These are phyloP conservation scores for Nesidiocoris tenuis DNA, from an alignment of 2,888 invertebrate species.

Conservation along the genomic window DNA sequence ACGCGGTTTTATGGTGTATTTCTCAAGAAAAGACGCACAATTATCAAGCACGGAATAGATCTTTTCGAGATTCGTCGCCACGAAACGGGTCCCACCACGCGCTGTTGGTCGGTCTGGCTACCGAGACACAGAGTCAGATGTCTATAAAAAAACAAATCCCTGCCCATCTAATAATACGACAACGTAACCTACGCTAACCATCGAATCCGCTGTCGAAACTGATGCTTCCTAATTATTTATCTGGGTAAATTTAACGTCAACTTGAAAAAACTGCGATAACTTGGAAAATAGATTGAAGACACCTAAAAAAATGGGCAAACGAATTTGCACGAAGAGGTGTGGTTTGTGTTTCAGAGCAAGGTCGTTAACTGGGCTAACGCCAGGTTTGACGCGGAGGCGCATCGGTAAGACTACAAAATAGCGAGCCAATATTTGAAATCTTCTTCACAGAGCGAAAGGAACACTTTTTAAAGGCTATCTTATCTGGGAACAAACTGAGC, in stretches of 20 bases:
- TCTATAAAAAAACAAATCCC: slow-evolving; percentile 35
- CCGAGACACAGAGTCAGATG: slow-evolving; percentile 9
- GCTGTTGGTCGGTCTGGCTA: slow-evolving; percentile 16
- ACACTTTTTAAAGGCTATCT: background rate
- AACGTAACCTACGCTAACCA: slow-evolving; percentile 36
- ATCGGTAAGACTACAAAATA: too few species aligned
- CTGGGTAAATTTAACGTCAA: background rate
- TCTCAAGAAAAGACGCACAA: background rate
- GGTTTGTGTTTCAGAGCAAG: background rate
- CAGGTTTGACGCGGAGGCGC: background rate
- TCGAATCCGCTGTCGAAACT: background rate
- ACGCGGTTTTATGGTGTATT: background rate
- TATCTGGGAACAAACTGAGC: background rate
- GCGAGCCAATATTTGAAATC: slow-evolving; percentile 32
- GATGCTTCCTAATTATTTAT: slow-evolving; percentile 6
- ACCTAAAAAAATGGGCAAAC: background rate
- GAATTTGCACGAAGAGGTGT: background rate
- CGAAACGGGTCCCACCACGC: slow-evolving; percentile 1
- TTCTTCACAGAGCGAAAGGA: background rate
- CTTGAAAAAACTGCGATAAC: background rate
- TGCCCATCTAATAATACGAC: slow-evolving; percentile 33
- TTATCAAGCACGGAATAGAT: too few species aligned
- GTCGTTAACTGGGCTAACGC: slow-evolving; percentile 15
- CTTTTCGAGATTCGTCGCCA: background rate
- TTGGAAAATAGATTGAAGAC: too few species aligned